phyloP scores from a whole-genome alignment of 2,797 vertebrate species.

The Galaxias olidus region DNA sequence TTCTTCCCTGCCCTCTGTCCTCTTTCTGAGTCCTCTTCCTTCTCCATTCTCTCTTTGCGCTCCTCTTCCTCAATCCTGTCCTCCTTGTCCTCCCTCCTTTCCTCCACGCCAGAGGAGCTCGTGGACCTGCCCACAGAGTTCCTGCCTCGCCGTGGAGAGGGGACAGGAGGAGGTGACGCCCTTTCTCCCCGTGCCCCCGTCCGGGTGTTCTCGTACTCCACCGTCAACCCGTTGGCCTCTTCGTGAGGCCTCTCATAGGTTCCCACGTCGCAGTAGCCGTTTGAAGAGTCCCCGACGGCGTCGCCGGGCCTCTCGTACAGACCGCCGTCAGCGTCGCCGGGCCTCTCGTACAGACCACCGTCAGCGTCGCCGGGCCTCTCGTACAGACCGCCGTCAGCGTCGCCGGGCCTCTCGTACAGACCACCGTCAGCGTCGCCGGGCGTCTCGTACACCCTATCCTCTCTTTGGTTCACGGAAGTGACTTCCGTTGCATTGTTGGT shows the following conservation, averaged over 20 bases:
- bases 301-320: constrained; percentile 18
- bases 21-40: constrained; percentile 3
- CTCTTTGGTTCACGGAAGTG: constrained; percentile 19
- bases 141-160: constrained; percentile 25
- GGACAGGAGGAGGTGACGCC: constrained; percentile 31
- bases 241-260: constrained; percentile 2
- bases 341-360: constrained; percentile 17
- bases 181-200: neutral
- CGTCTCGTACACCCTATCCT: constrained; percentile 10
- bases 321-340: neutral
- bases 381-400: constrained; percentile 1
- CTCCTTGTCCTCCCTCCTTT: constrained; percentile 9
- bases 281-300: no score
- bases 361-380: neutral
- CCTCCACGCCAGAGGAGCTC: constrained; percentile 32
- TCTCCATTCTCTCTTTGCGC: neutral
- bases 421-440: neutral
- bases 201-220: neutral
- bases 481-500: neutral
- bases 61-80: neutral
- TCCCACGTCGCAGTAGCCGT: neutral
- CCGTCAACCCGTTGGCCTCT: neutral
- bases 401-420: constrained; percentile 17
- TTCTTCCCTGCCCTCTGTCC: constrained; percentile 1
- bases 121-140: constrained; percentile 31